Base-by-base conservation (phyloP, 2,888 invertebrate species). In the Rotaria macrura region DNA sequence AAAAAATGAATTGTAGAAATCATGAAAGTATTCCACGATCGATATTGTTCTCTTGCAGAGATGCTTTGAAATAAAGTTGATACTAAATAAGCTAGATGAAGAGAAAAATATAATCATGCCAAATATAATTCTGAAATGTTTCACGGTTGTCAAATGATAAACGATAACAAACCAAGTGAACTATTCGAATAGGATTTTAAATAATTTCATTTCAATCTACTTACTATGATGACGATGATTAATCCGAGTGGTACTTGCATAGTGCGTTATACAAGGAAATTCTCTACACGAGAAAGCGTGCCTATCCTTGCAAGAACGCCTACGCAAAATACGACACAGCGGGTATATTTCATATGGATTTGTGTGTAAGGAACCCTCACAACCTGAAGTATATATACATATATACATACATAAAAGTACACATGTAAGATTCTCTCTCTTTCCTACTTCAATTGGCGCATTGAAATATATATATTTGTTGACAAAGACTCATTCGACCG, bases 261-360 rank as follows among this genome's bases (percentile, higher is more conserved):
- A 65, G 65, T 65, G 65, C 65, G 65, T 65, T 65, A 65, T 65
- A 65, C 65, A 65, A 65, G 65, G 65, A 65, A 65, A 65, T 65
- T 65, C 65, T 65, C 65, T 65, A 34, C 65, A 38, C 65, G 57
- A 29, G 65, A 34, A 4, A 20, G 20, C 65, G 65, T 65, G 65
- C n/a, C 65, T 34, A 65, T 65, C 65, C 65, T 65, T 65, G 65
- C 65, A 65, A 65, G 65, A 65, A 65, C 65, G 65, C 65, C 65
- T 65, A 65, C 65, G 65, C 65, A 65, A 65, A 65, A 65, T 65
- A 65, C 65, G 65, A 65, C 65, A 65, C 65, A 65, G 38, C 65
- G 65, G 65, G 29, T 65, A 34, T 29, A 65, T 65, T 34, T 34
- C 34, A 34, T 20, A 65, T 34, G 65, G 34, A 38, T 65, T 65